Percentiles rank a stretch among this genome's conserved stretches.
phyloP scores from a whole-genome alignment of 2,888 invertebrate species.

The Andrena flavipes region DNA sequence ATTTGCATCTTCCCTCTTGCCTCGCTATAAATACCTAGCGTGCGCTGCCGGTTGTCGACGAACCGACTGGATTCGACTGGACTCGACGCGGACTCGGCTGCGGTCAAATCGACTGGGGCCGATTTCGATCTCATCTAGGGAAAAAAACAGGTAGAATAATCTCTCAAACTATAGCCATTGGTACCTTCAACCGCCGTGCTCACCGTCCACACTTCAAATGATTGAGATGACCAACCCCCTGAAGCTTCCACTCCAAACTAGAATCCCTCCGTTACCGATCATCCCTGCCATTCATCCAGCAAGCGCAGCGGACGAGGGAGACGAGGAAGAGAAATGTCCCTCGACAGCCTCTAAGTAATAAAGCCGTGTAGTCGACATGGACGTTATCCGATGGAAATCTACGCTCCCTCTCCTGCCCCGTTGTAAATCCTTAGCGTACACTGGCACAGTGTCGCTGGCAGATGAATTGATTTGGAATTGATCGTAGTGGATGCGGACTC shows the following conservation, averaged over 20 bases:
- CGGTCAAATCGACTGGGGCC: not conserved
- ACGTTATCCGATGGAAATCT: constrained; percentile 4
- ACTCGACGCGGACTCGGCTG: not conserved
- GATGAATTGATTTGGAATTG: constrained; percentile 10
- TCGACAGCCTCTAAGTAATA: not conserved
- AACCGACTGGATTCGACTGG: constrained; percentile 35
- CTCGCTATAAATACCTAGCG: constrained; percentile 62
- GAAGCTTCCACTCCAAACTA: no score
- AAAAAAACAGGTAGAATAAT: no score
- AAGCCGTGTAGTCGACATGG: not conserved
- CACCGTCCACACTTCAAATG: no score
- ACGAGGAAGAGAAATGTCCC: not conserved
- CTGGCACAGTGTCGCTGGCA: not conserved
- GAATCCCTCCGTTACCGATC: no score
- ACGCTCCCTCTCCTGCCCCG: not conserved
- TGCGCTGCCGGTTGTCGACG: constrained; percentile 13
- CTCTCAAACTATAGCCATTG: no score
- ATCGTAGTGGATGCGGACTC: constrained; percentile 5
- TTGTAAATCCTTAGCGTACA: not conserved
- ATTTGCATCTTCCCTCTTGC: constrained; percentile 70
- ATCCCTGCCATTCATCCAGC: no score
- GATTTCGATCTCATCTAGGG: no score
- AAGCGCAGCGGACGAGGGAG: no score
- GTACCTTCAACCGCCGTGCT: no score
- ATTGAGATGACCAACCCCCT: no score